Evolutionary conservation across 1,140 invertebrate species (phyloP).

Genomic region (Penaeus vannamei): DNA sequence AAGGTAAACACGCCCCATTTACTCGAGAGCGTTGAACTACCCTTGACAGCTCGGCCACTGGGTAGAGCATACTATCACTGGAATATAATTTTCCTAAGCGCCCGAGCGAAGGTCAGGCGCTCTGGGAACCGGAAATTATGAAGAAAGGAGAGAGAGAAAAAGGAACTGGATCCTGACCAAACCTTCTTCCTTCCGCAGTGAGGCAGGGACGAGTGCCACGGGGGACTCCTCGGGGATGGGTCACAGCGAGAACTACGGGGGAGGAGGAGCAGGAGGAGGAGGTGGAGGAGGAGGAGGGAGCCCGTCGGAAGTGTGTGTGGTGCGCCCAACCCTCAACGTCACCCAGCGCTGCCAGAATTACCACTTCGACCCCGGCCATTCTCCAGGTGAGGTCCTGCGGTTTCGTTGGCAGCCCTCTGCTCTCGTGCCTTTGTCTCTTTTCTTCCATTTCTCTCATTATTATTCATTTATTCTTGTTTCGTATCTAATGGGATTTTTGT

Average conservation of each 20-base stretch:
- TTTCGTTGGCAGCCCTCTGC: not conserved
- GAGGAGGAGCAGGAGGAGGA: not conserved
- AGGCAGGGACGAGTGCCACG: slow-evolving; percentile 13
- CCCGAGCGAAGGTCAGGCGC: too few relatives aligned
- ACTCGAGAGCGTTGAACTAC: too few relatives aligned
- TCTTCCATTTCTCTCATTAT: not conserved
- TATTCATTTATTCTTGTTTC: not conserved
- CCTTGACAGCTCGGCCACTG: too few relatives aligned
- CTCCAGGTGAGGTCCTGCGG: slow-evolving; percentile 16
- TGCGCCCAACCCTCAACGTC: slow-evolving; percentile 38
- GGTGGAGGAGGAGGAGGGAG: not conserved
- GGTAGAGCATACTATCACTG: too few relatives aligned
- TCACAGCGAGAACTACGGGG: not conserved
- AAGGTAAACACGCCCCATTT: too few relatives aligned
- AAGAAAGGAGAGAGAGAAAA: too few relatives aligned
- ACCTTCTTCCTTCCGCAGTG: slow-evolving; percentile 5
- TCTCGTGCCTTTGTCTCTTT: not conserved
- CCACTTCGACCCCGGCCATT: slow-evolving; percentile 7
- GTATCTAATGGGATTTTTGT: not conserved
- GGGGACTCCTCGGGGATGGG: not conserved
- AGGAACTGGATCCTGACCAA: not conserved
- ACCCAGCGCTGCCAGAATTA: slow-evolving; percentile 37
- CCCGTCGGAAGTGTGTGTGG: slow-evolving; percentile 31
- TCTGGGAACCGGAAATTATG: too few relatives aligned
- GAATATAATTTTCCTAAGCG: too few relatives aligned